These are phyloP conservation scores for Rhea pennata DNA, from an alignment of 2,113 vertebrate species.

Conservation along the genomic window DNA sequence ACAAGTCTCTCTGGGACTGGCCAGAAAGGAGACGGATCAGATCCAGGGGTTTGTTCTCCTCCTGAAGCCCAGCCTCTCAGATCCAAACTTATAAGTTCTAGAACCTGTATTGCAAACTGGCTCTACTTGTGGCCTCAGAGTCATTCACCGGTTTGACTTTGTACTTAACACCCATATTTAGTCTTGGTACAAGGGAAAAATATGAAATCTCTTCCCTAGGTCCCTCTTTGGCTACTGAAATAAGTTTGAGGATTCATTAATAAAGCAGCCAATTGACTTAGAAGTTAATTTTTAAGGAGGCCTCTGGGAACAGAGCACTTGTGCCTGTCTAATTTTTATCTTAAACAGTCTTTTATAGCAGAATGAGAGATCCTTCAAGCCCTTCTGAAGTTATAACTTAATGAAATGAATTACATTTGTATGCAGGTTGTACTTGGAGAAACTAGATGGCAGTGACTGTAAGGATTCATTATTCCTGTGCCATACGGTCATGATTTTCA, in stretches of 20 bases:
- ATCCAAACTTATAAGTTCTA: no score
- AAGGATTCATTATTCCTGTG: accelerated
- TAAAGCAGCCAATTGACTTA: not conserved
- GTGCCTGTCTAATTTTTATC: not conserved
- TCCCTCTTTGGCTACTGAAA: not conserved
- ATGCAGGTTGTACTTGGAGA: not conserved
- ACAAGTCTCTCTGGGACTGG: not conserved
- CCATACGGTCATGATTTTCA: accelerated
- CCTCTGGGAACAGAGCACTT: not conserved
- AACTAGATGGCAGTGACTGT: accelerated
- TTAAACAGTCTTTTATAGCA: not conserved
- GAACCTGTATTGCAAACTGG: not conserved
- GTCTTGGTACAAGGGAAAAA: not conserved
- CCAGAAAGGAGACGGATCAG: not conserved
- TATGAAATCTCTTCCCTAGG: not conserved
- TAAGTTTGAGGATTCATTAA: not conserved
- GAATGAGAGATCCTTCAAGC: not conserved
- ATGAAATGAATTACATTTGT: not conserved
- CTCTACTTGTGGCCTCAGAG: not conserved
- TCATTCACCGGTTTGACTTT: not conserved
- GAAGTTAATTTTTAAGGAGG: not conserved
- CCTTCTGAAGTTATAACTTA: not conserved
- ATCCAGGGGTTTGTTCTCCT: not conserved
- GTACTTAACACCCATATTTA: not conserved
- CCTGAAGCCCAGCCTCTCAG: not conserved